Percentiles rank a stretch among this genome's conserved stretches.
Conservation (phyloP, 2,113 vertebrate genomes). For the Apteryx mantelli region DNA sequence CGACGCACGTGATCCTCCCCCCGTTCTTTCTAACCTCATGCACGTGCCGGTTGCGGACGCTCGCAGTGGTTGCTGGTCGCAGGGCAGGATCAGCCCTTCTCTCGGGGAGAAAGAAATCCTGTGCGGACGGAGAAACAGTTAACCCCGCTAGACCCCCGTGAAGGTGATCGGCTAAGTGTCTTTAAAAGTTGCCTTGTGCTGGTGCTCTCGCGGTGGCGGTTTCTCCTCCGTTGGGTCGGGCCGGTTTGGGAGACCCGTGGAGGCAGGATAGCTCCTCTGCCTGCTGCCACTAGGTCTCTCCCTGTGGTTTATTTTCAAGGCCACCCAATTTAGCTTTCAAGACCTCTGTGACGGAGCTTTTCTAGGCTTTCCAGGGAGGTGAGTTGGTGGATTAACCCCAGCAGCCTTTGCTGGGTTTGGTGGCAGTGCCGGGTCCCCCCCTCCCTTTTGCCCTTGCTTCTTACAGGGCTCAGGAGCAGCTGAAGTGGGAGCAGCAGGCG, state of each 20-base stretch:
- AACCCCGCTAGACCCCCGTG: neutral
- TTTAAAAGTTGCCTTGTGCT: neutral
- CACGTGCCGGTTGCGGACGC: neutral
- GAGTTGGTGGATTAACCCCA: neutral
- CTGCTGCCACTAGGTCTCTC: neutral
- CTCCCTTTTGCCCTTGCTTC: neutral
- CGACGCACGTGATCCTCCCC: neutral
- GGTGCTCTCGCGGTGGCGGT: no score
- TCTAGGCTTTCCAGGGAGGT: neutral
- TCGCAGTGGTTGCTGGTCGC: neutral
- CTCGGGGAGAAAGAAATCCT: neutral
- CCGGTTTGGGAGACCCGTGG: neutral
- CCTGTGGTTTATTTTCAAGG: neutral
- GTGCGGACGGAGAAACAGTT: neutral
- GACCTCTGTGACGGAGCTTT: neutral
- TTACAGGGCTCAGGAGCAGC: neutral
- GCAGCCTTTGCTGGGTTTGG: neutral
- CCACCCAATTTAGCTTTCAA: neutral
- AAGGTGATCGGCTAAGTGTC: fast-evolving
- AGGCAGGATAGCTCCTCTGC: no score
- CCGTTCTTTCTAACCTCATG: no score
- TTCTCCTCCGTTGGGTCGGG: no score
- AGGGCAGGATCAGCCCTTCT: neutral
- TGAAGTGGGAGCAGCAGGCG: neutral
- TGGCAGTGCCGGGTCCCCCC: neutral